These are phyloP conservation scores for Cliona cf. orientalis DNA, from an alignment of 37 sponge, comb jelly and placozoan genomes.

Conservation along the genomic window DNA sequence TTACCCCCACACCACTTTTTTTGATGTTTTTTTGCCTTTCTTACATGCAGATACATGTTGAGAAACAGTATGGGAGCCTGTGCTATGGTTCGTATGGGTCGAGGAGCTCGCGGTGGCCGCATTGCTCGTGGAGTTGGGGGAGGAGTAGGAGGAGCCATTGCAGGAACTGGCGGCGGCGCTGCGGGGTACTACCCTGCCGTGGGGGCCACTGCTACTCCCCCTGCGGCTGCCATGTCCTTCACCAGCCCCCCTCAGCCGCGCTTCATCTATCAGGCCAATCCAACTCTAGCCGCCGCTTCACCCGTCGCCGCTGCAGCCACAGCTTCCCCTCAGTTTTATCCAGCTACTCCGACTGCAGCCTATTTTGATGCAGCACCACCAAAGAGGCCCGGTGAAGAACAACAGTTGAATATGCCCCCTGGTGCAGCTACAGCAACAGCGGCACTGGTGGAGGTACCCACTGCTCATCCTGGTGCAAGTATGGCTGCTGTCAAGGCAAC, in stretches of 20 bases:
- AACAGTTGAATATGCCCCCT: no score
- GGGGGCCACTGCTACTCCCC: background rate
- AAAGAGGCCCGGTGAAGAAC: no score
- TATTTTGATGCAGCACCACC: no score
- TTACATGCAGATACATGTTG: slow-evolving; percentile 30
- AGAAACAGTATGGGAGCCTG: slow-evolving; percentile 78
- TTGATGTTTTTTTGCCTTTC: no score
- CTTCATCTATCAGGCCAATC: slow-evolving; percentile 15
- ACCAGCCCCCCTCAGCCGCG: slow-evolving; percentile 2
- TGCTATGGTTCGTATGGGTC: slow-evolving; percentile 8
- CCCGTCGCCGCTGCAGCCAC: slow-evolving; percentile 4
- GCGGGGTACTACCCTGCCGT: slow-evolving; percentile 18
- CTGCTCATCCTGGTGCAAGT: no score
- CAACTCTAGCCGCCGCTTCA: slow-evolving; percentile 2
- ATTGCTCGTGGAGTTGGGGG: background rate
- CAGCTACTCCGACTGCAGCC: no score
- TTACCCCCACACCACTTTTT: no score
- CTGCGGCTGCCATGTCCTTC: slow-evolving; percentile 6
- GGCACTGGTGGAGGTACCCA: no score
- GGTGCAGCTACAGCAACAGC: no score
- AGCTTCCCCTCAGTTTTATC: no score
- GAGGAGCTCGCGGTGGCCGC: background rate
- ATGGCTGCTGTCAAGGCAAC: no score
- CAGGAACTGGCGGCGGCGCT: background rate
- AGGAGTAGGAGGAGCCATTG: slow-evolving; percentile 19